Conservation (phyloP, 2,797 vertebrate species). For the Hapalemur alaotrensis region DNA sequence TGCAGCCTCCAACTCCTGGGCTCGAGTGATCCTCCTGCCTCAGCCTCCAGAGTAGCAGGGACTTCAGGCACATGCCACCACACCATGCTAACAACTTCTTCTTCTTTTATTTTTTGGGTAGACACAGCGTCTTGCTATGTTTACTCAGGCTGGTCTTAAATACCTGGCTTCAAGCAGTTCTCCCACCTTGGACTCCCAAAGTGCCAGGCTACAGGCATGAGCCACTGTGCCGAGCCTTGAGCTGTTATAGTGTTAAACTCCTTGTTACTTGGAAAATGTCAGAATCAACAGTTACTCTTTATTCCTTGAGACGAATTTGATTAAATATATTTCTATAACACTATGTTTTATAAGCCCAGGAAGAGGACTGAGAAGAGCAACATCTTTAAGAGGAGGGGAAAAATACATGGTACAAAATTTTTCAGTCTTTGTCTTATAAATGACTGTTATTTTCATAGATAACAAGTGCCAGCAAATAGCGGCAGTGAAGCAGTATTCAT, state of each 20-base stretch:
- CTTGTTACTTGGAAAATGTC: neutral
- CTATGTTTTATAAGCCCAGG: neutral
- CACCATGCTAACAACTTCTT: neutral
- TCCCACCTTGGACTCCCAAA: neutral
- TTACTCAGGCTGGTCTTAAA: neutral
- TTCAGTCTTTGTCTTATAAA: neutral
- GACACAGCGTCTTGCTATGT: neutral
- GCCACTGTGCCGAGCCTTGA: neutral
- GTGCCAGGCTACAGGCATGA: neutral
- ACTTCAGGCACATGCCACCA: neutral
- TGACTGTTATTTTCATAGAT: neutral
- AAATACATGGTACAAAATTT: neutral
- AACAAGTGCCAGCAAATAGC: neutral
- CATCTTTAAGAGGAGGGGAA: neutral
- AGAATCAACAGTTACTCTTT: constrained; percentile 2
- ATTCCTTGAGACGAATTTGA: neutral
- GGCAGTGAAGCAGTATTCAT: neutral
- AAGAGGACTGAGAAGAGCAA: neutral
- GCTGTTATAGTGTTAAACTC: neutral
- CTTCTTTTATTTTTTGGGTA: neutral
- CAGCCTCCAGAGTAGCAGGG: neutral
- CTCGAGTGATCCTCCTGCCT: neutral
- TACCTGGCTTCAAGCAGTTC: neutral
- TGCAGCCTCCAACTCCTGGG: neutral
- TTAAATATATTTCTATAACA: neutral